These are phyloP conservation scores for Machimus atricapillus DNA, from an alignment of 2,888 invertebrate species.

Conservation along the genomic window DNA sequence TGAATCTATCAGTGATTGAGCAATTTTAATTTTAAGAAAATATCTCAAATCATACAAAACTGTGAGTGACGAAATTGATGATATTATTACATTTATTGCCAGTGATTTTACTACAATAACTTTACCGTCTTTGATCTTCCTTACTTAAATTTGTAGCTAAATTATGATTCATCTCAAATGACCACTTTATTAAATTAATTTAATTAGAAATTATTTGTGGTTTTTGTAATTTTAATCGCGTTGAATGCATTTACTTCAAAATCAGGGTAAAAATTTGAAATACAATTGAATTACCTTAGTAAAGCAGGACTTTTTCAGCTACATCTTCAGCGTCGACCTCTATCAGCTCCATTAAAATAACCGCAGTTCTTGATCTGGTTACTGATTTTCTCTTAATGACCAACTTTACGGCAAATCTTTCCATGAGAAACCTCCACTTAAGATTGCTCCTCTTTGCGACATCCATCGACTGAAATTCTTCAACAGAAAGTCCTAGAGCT, in stretches of 20 bases:
- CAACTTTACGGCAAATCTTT: constrained; percentile 68
- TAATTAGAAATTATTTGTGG: background rate
- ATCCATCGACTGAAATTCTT: constrained; percentile 65
- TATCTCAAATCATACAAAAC: background rate
- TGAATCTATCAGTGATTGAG: constrained; percentile 22
- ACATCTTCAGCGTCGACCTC: constrained; percentile 51
- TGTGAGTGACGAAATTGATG: background rate
- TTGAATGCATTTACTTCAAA: background rate
- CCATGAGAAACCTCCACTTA: constrained; percentile 72
- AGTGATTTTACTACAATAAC: background rate
- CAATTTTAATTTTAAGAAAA: background rate
- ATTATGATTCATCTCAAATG: background rate
- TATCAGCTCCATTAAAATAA: constrained; percentile 55
- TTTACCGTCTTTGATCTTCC: constrained; percentile 4
- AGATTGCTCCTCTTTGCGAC: constrained; percentile 65
- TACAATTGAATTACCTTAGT: constrained; percentile 48
- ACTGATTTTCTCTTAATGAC: constrained; percentile 53
- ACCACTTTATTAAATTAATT: constrained; percentile 1
- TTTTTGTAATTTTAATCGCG: background rate
- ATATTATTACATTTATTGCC: background rate
- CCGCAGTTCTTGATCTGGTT: constrained; percentile 51
- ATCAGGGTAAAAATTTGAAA: background rate
- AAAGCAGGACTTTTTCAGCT: constrained; percentile 53
- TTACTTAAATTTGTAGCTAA: constrained; percentile 13
- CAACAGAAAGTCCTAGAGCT: constrained; percentile 65